Evolutionary conservation across 2,113 vertebrate genomes (phyloP).

Genomic region (Eclectus roratus): DNA sequence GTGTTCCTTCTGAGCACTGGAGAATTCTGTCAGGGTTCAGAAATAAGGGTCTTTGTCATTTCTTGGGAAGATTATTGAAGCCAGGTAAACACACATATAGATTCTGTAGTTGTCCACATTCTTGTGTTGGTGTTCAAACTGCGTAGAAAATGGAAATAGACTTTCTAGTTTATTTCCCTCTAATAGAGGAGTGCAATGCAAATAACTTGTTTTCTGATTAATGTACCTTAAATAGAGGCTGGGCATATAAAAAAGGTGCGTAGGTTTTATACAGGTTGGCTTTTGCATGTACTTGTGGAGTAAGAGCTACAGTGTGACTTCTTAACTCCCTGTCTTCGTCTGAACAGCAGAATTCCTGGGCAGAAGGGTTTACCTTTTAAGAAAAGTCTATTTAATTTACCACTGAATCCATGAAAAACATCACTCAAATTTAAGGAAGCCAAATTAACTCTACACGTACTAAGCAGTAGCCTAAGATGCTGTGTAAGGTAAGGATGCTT

Average conservation of each 20-base stretch:
- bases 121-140: rapidly evolving
- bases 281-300: not conserved
- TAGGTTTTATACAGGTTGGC: not conserved
- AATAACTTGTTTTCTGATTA: not conserved
- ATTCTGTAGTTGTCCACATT: not conserved
- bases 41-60: not conserved
- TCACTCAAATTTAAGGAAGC: not conserved
- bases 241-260: rapidly evolving
- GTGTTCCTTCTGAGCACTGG: not conserved
- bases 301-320: not conserved
- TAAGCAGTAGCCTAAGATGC: rapidly evolving
- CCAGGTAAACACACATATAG: not conserved
- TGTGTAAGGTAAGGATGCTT: not conserved
- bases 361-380: not conserved
- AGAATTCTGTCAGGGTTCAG: not conserved
- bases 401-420: not conserved
- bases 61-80: not conserved
- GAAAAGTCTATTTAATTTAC: not conserved
- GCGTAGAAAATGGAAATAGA: not conserved
- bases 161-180: not conserved
- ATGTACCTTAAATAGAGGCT: not conserved
- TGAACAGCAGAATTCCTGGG: not conserved
- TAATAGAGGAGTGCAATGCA: not conserved
- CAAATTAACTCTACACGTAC: not conserved
- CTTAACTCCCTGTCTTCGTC: not conserved